Conservation (phyloP, 2,888 invertebrate species). For the Drosophila niveifrons region DNA sequence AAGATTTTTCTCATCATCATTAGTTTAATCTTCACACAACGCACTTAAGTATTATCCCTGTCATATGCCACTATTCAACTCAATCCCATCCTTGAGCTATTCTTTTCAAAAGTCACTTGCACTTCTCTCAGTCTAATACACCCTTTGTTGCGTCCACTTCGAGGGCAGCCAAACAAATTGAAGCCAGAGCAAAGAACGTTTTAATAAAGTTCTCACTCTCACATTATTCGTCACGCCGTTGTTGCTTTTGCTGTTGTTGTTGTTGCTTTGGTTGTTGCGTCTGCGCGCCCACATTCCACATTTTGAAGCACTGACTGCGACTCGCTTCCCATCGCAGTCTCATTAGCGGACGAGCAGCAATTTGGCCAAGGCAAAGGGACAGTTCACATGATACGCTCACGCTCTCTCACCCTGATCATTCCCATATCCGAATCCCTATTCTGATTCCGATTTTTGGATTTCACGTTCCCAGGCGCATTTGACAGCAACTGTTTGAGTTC, state of each 20-base stretch:
- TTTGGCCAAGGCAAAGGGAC: slow-evolving; percentile 36
- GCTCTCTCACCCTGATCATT: slow-evolving; percentile 15
- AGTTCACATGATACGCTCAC: slow-evolving; percentile 47
- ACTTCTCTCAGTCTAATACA: slow-evolving; percentile 8
- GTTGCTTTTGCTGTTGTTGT: not conserved
- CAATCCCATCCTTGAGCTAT: not conserved
- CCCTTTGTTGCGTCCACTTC: slow-evolving; percentile 6
- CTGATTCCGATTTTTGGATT: slow-evolving; percentile 6
- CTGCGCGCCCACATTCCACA: slow-evolving; percentile 65
- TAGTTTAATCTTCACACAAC: too few species aligned
- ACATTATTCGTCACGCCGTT: slow-evolving; percentile 65
- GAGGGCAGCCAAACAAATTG: slow-evolving; percentile 44
- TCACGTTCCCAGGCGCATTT: slow-evolving; percentile 53
- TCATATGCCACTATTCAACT: not conserved
- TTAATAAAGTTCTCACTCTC: slow-evolving; percentile 67
- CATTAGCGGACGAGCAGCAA: slow-evolving; percentile 59
- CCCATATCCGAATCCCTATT: slow-evolving; percentile 7
- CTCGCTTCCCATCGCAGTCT: slow-evolving; percentile 47
- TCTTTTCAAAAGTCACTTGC: not conserved
- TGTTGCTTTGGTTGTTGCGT: slow-evolving; percentile 21
- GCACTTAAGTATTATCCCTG: not conserved
- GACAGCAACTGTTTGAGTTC: slow-evolving; percentile 74
- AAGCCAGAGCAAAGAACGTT: slow-evolving; percentile 27
- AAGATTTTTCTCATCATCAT: too few species aligned
- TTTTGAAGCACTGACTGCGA: slow-evolving; percentile 10